Base-by-base conservation (phyloP, 2,113 vertebrate genomes). In the Addax nasomaculatus region DNA sequence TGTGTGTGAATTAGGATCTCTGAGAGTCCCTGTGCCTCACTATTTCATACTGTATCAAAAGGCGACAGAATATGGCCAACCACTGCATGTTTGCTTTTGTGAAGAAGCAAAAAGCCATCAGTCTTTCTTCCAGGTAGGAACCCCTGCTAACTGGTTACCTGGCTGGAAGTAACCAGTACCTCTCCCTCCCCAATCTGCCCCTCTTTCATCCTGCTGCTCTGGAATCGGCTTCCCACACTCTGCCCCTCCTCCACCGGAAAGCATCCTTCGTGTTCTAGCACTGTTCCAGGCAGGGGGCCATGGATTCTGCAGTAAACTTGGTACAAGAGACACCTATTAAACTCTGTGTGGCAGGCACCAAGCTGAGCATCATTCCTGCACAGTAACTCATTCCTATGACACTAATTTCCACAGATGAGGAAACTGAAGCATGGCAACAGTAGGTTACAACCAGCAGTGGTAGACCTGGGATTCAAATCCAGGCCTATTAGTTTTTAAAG, bases 101-200 rank as follows among this genome's bases (percentile, higher is more conserved):
- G 33, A 5, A 19, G 10, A 53, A 64, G 55, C 29, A 78, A 64
- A 47, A 4, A 53, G 57, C 55, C 1, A 10, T 15, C 10, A 7
- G 33, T 8, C 23, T 5, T 6, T 55, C 27, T n/a, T 16, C 57
- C 67, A 1, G 19, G n/a, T 1, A 21, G 39, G 67, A 53, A 43
- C 11, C 3, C 10, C 29, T 12, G 1, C 16, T 11, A 57, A 30
- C 16, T 1, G 39, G 58, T 25, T 2, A 30, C 49, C 6, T 10
- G 5, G 33, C 2, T 36, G n/a, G 49, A 57, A 67, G 6, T 39
- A 70, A 51, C 39, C 45, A 36, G 36, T 23, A 17, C 39, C 1
- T 27, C 73, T 30, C 13, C 23, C n/a, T 17, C 25, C 1, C 25
- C 11, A 23, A 0, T 25, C 51, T 49, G 11, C 23, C 78, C 43